Evolutionary conservation across 2,797 vertebrate species (phyloP).

Genomic region (Silurus aristotelis): DNA sequence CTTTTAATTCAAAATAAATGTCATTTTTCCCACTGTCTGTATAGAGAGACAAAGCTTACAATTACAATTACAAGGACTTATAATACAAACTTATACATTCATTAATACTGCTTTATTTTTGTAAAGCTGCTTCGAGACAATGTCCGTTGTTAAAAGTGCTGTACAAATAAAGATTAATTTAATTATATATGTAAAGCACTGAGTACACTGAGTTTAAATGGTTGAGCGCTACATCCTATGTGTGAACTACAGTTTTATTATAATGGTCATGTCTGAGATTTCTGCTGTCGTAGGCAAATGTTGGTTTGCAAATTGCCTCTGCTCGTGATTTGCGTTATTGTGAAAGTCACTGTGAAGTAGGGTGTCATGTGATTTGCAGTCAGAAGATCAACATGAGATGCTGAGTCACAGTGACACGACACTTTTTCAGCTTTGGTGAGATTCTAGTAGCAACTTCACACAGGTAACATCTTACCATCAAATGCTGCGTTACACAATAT

Average conservation of each 20-base stretch:
- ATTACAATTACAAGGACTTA: no score
- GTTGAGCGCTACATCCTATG: no score
- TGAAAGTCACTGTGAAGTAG: not conserved
- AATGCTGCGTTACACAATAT: not conserved
- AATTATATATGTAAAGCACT: no score
- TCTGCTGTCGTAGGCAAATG: not conserved
- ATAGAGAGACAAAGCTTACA: no score
- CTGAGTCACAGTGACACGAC: slow-evolving; percentile 51
- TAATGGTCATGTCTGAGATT: not conserved
- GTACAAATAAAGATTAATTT: no score
- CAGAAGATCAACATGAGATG: slow-evolving; percentile 1
- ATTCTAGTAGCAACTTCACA: no score
- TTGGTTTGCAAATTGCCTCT: not conserved
- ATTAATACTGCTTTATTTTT: not conserved
- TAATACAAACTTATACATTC: no score
- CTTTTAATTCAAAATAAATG: not conserved
- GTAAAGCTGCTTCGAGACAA: no score
- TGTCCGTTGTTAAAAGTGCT: not conserved
- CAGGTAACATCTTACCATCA: not conserved
- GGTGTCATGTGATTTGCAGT: not conserved
- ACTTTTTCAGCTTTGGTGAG: not conserved
- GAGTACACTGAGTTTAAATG: no score
- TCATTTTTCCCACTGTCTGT: no score
- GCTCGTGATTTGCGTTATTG: not conserved
- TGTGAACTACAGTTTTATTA: not conserved